Evolutionary conservation across 2,888 invertebrate species (phyloP), one percentile per base, ranked within the genome.

Genomic region (Acanthosepion pharaonis): DNA sequence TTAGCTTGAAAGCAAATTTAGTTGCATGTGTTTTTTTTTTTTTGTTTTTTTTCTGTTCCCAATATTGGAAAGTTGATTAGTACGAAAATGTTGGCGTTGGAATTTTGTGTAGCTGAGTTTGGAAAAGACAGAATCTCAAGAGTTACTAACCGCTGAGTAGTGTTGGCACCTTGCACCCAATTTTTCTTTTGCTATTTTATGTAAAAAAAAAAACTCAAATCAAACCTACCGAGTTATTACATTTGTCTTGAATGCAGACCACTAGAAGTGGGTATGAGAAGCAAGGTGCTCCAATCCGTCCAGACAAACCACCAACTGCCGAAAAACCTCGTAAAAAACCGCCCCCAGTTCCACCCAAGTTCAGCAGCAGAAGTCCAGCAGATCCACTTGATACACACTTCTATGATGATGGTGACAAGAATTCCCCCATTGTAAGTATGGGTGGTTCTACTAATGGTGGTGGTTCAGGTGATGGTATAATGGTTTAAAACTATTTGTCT

Each of bases 161-260:
- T 15, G n/a, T 78, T 78, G 78, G 78, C 78, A 78, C 78, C 78
- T n/a, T 78, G 78, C 78, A 78, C 78, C 78, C n/a, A 78, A n/a
- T n/a, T 20, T 33, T 78, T 78, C 78, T 78, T 78, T 78, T 78
- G 78, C n/a, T 78, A n/a, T 78, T 78, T 11, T n/a, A n/a, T 78
- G 78, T n/a, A n/a, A 2, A n/a, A 78, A n/a, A 78, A 78, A n/a
- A 78, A 33, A 33, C 33, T 1, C 33, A 78, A n/a, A n/a, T n/a
- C 11, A 78, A 78, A 78, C 78, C 78, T n/a, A 78, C 78, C 78
- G 78, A 78, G 78, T 78, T 78, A 78, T 78, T n/a, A 49, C 53
- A 53, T 93, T 93, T 93, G 92, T 93, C 92, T 93, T 93, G n/a
- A 93, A 93, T 49, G 28, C 92, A 93, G 92, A 93, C 92, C 49